Conservation (phyloP, 1,140 invertebrate species). For the Tetramorium simillimum region DNA sequence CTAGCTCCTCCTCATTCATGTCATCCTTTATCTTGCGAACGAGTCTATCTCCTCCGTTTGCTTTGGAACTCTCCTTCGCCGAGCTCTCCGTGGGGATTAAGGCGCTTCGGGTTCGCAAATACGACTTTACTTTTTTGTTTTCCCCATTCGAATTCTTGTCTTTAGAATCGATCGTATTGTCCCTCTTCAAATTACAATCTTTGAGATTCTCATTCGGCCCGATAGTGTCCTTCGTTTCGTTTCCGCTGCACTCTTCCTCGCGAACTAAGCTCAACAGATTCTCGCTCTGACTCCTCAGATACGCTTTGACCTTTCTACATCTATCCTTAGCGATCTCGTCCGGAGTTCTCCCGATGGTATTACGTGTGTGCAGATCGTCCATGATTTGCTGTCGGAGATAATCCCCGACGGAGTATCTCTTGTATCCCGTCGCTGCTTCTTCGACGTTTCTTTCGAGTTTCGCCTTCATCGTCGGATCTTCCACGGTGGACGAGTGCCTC, state of each 20-base stretch:
- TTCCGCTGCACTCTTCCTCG: conserved; percentile 22
- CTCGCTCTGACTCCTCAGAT: conserved; percentile 70
- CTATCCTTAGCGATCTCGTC: conserved; percentile 70
- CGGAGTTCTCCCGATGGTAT: conserved; percentile 56
- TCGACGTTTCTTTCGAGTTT: background rate
- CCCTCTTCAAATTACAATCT: background rate
- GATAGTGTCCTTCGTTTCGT: background rate
- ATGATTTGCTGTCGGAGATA: conserved; percentile 78
- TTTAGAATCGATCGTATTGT: background rate
- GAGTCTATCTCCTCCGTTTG: background rate
- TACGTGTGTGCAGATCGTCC: conserved; percentile 68
- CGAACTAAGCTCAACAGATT: conserved; percentile 23
- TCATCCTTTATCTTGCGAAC: conserved; percentile 35
- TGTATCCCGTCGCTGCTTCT: conserved; percentile 8
- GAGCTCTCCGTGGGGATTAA: background rate
- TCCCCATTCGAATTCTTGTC: conserved; percentile 7
- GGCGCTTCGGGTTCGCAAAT: background rate
- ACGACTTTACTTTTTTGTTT: background rate
- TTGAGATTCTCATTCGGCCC: background rate
- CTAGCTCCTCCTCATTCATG: conserved; percentile 66
- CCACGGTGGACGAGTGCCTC: conserved; percentile 57
- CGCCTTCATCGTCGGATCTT: conserved; percentile 27
- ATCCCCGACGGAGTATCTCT: conserved; percentile 77
- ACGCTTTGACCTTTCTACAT: conserved; percentile 75
- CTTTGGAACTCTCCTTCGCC: background rate